These are phyloP conservation scores for Ranitomeya imitator DNA, from an alignment of 2,113 vertebrate species.

Conservation along the genomic window DNA sequence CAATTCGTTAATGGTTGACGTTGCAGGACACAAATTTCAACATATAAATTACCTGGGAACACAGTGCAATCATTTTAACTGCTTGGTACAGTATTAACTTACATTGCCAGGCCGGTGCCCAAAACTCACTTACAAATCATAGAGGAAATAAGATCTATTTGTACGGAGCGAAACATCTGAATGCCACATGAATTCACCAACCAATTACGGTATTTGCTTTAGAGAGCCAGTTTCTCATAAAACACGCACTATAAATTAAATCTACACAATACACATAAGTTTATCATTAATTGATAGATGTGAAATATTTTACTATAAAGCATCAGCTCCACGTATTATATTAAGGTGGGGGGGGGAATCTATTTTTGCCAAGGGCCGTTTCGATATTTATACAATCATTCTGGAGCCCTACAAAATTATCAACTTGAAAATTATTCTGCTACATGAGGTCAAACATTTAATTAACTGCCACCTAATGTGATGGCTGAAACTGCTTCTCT, in stretches of 20 bases:
- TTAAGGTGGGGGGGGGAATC: too few species aligned
- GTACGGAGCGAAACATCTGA: neutral
- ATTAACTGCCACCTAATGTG: too few species aligned
- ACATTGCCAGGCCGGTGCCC: conserved; percentile 31
- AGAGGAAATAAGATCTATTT: conserved; percentile 23
- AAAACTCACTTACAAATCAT: conserved; percentile 31
- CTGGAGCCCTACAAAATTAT: too few species aligned
- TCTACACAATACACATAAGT: neutral
- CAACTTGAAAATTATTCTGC: too few species aligned
- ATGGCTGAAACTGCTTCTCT: too few species aligned
- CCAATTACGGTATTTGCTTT: neutral
- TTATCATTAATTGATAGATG: neutral
- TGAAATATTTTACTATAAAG: neutral
- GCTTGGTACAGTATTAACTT: conserved; percentile 23
- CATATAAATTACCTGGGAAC: conserved; percentile 3
- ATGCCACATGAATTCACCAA: neutral
- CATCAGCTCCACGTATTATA: too few species aligned
- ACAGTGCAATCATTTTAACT: conserved; percentile 28
- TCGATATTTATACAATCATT: too few species aligned
- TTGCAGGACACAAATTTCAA: conserved; percentile 9
- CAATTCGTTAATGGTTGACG: conserved; percentile 23
- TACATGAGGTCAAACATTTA: too few species aligned
- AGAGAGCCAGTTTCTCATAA: neutral
- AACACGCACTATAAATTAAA: neutral
- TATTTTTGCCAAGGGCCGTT: too few species aligned